phyloP scores from a whole-genome alignment of 2,888 invertebrate species.

The Campoplex nolae region DNA sequence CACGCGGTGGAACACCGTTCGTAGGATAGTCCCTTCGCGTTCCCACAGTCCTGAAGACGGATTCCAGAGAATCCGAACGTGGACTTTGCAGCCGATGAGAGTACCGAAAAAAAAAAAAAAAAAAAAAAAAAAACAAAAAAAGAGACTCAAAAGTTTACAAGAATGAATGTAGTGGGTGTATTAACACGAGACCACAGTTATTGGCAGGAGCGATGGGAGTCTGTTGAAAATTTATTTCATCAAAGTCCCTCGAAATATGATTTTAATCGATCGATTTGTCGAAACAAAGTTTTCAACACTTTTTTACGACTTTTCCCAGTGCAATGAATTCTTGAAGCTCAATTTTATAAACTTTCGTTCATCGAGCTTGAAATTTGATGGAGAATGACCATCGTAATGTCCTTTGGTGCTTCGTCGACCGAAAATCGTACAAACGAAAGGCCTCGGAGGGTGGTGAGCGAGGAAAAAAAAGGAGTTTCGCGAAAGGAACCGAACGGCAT shows the following conservation, averaged over 20 bases:
- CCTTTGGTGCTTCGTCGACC: too few relatives aligned
- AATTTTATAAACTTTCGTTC: too few relatives aligned
- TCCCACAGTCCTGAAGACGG: conserved; percentile 82
- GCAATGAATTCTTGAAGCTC: too few relatives aligned
- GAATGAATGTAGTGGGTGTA: conserved; percentile 36
- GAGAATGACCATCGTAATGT: neutral
- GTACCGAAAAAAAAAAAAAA: conserved; percentile 25
- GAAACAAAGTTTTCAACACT: too few relatives aligned
- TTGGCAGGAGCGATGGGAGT: neutral
- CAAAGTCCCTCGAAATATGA: neutral
- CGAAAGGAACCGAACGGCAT: conserved; percentile 5
- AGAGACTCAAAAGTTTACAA: conserved; percentile 46
- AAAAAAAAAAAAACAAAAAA: too few relatives aligned
- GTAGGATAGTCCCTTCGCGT: conserved; percentile 74
- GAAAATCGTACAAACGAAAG: too few relatives aligned
- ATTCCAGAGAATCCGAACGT: conserved; percentile 79
- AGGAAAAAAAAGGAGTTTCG: neutral
- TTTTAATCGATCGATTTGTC: too few relatives aligned
- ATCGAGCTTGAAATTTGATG: neutral
- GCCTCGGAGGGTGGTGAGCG: neutral
- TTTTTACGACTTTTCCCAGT: neutral
- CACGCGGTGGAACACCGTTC: conserved; percentile 75
- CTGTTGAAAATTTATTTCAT: neutral
- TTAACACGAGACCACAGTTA: conserved; percentile 9
- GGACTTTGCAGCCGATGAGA: conserved; percentile 55